Percentiles rank a stretch among this genome's conserved stretches.
Evolutionary conservation across 2,888 invertebrate genomes (phyloP).

Genomic region (Eilema depressum): DNA sequence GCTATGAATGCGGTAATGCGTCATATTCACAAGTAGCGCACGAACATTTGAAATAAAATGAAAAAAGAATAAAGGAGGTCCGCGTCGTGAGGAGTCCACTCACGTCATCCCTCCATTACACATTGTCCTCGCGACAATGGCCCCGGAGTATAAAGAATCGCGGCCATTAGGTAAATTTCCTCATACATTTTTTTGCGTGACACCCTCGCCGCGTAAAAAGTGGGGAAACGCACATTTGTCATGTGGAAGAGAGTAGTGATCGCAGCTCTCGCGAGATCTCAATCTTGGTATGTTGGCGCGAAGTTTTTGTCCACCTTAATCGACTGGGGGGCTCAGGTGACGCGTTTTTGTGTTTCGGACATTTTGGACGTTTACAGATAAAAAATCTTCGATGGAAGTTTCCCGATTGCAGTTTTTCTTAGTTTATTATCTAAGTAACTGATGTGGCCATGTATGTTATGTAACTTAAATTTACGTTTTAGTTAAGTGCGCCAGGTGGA

Average conservation of each 20-base stretch:
- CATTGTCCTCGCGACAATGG: slow-evolving; percentile 85
- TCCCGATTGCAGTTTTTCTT: not conserved
- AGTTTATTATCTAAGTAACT: not conserved
- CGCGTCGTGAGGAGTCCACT: slow-evolving; percentile 69
- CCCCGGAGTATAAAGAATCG: slow-evolving; percentile 84
- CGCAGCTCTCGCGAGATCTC: slow-evolving; percentile 72
- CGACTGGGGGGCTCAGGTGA: slow-evolving; percentile 64
- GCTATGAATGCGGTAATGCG: slow-evolving; percentile 45
- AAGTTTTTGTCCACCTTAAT: slow-evolving; percentile 70
- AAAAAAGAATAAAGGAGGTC: slow-evolving; percentile 63
- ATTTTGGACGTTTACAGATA: slow-evolving; percentile 17
- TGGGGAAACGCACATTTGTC: slow-evolving; percentile 80
- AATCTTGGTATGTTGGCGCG: slow-evolving; percentile 67
- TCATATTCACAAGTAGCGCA: slow-evolving; percentile 53
- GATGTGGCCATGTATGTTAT: too few species aligned
- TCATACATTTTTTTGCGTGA: slow-evolving; percentile 86
- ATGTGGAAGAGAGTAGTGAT: slow-evolving; percentile 64
- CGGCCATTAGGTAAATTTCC: slow-evolving; percentile 87
- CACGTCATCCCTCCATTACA: slow-evolving; percentile 86
- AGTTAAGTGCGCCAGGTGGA: too few species aligned
- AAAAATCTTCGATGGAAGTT: slow-evolving; percentile 11
- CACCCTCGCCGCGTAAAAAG: slow-evolving; percentile 80
- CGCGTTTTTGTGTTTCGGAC: slow-evolving; percentile 25
- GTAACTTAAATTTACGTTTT: too few species aligned
- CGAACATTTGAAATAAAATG: slow-evolving; percentile 66